Evolutionary conservation across 2,113 vertebrate genomes (phyloP).

Genomic region (Tachycineta bicolor): DNA sequence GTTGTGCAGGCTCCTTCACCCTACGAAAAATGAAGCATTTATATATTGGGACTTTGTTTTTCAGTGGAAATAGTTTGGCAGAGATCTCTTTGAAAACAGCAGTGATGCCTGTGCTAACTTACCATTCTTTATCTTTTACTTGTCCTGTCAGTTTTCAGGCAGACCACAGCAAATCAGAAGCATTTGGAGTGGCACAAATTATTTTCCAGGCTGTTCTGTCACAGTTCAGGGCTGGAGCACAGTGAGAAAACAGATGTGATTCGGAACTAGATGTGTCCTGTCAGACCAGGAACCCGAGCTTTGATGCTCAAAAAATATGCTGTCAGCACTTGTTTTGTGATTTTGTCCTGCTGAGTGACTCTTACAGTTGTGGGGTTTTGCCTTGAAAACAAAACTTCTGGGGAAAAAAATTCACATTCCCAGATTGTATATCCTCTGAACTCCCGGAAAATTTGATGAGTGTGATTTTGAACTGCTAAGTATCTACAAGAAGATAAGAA

Average conservation of each 20-base stretch:
- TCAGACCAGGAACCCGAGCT: background rate
- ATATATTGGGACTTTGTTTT: background rate
- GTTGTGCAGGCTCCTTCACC: background rate
- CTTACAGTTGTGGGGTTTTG: fast-evolving
- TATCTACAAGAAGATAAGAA: background rate
- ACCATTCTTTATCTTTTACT: slow-evolving; percentile 58
- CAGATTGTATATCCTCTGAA: background rate
- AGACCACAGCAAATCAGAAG: slow-evolving; percentile 50
- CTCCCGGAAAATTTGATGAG: background rate
- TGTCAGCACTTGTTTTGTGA: background rate
- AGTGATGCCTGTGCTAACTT: slow-evolving; percentile 30
- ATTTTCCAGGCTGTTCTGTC: slow-evolving; percentile 43
- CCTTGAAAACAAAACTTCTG: background rate
- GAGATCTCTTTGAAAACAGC: slow-evolving; percentile 16
- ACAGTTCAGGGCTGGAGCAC: background rate
- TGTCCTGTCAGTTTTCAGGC: slow-evolving; percentile 52
- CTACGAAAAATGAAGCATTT: background rate
- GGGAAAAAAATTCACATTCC: fast-evolving
- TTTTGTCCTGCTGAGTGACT: background rate
- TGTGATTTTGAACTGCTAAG: background rate
- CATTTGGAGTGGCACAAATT: slow-evolving; percentile 28
- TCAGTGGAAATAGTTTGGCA: slow-evolving; percentile 3
- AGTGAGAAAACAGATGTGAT: slow-evolving; percentile 11
- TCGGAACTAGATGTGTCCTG: background rate
- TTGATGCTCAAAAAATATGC: background rate